Evolutionary conservation across 2,888 invertebrate genomes (phyloP).

Genomic region (Eretmocerus hayati): DNA sequence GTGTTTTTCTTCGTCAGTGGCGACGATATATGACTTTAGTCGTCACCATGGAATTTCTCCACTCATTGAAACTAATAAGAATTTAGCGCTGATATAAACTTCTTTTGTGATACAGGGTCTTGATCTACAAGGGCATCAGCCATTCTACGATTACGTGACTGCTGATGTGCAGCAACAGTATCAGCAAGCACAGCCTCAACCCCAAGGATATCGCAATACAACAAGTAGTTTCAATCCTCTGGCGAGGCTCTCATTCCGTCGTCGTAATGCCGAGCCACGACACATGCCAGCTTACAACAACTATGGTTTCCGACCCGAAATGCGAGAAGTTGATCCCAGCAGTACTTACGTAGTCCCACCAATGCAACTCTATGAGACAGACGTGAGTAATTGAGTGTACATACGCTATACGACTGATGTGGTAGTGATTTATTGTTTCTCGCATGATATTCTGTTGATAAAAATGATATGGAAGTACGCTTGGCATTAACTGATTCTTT

Average conservation of each 20-base stretch:
- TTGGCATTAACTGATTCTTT: too few species aligned
- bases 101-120: constrained; percentile 12
- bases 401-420: too few species aligned
- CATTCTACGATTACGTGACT: constrained; percentile 39
- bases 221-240: not conserved
- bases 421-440: too few species aligned
- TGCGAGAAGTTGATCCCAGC: constrained; percentile 36
- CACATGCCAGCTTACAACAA: constrained; percentile 36
- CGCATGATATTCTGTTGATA: too few species aligned
- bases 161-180: constrained; percentile 13
- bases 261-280: constrained; percentile 24
- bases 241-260: not conserved
- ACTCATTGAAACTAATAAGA: too few species aligned
- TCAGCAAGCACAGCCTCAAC: constrained; percentile 27
- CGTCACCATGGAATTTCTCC: too few species aligned
- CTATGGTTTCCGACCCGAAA: constrained; percentile 39
- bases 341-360: constrained; percentile 34
- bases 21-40: too few species aligned
- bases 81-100: not conserved
- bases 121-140: constrained; percentile 31
- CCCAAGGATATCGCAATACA: too few species aligned
- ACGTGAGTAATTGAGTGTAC: too few species aligned
- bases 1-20: too few species aligned
- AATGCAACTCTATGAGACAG: constrained; percentile 36
- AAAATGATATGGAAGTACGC: too few species aligned